phyloP scores from a whole-genome alignment of 2,113 vertebrate genomes.

The Monopterus albus region DNA sequence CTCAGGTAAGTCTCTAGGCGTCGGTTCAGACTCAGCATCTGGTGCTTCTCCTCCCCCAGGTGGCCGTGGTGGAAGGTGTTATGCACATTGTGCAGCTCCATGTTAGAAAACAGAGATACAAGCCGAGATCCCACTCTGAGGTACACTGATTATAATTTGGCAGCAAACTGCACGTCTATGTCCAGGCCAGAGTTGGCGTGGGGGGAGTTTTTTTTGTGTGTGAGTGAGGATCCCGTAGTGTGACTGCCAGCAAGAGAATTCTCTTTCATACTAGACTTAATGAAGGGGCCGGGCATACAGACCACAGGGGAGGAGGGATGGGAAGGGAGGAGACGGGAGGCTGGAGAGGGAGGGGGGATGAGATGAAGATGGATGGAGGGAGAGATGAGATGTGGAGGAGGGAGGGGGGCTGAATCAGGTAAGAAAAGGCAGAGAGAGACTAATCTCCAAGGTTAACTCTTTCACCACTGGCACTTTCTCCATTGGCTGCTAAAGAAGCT shows the following conservation, averaged over 20 bases:
- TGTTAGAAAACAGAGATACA: slow-evolving; percentile 38
- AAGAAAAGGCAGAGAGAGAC: slow-evolving; percentile 45
- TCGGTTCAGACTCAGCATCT: slow-evolving; percentile 94
- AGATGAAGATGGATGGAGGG: slow-evolving; percentile 4
- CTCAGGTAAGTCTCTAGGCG: slow-evolving; percentile 90
- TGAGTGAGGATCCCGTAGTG: slow-evolving; percentile 51
- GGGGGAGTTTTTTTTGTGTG: slow-evolving; percentile 48
- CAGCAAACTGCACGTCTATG: slow-evolving; percentile 16
- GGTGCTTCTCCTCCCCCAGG: slow-evolving; percentile 86
- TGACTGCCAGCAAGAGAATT: slow-evolving; percentile 62
- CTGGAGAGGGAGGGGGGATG: slow-evolving; percentile 22
- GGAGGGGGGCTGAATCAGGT: slow-evolving; percentile 13
- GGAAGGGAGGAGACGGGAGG: slow-evolving; percentile 50
- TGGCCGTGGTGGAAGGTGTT: slow-evolving; percentile 31
- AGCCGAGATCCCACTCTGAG: slow-evolving; percentile 20
- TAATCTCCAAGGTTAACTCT: slow-evolving; percentile 75
- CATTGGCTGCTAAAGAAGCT: neutral
- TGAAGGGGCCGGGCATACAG: slow-evolving; percentile 62
- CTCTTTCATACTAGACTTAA: slow-evolving; percentile 74
- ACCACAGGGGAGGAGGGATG: slow-evolving; percentile 45
- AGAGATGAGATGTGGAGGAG: slow-evolving; percentile 22
- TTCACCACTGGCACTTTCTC: slow-evolving; percentile 50
- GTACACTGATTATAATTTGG: slow-evolving; percentile 16
- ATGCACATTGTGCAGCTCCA: slow-evolving; percentile 69
- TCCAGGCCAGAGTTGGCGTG: slow-evolving; percentile 34